Evolutionary conservation across 92 coral and sea anemone genomes (phyloP), one percentile per base, ranked within the genome.

Genomic region (Hydrozoanthus gracilis): DNA sequence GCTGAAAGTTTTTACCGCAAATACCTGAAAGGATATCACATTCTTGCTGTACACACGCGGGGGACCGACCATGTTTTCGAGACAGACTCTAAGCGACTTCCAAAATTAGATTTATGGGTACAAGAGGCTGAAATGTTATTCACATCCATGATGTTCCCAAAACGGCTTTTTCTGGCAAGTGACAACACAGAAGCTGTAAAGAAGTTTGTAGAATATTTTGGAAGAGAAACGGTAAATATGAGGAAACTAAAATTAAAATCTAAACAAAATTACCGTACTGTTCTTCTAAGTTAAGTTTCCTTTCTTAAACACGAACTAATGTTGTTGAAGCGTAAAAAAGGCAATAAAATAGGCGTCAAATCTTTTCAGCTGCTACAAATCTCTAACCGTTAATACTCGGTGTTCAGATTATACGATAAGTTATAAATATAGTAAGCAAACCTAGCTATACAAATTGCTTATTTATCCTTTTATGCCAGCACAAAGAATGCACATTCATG

Each of bases 121-220:
- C 44, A 39, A 35, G 83, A 77, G 8, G 48, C 83, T 39, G 68
- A 56, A 6, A 13, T 35, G 66, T 55, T 77, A 18, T 77, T 35
- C 69, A 10, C 51, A 11, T 11, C 70, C 39, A 77, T 77, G 54
- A 67, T 49, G 4, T 35, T 12, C 10, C 83, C 83, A 5, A 77
- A 77, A 69, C 55, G 10, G 46, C 44, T 77, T 60, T 77, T 77
- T 77, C 68, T 77, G 45, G 83, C 83, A 50, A 77, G 83, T 56
- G 83, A 77, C 64, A 77, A 77, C 70, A 55, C 12, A 13, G 83
- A 77, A 8, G 44, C 68, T 35, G 44, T 77, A 20, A 15, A 55
- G 45, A 55, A 58, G 49, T 77, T 77, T 58, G 68, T 56, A 4
- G 51, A 58, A 51, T 13, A 77, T 50, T 77, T 77, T 77, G 82